These are phyloP conservation scores for Sarcophaga caerulescens DNA, from an alignment of 2,888 invertebrate species.

Conservation along the genomic window DNA sequence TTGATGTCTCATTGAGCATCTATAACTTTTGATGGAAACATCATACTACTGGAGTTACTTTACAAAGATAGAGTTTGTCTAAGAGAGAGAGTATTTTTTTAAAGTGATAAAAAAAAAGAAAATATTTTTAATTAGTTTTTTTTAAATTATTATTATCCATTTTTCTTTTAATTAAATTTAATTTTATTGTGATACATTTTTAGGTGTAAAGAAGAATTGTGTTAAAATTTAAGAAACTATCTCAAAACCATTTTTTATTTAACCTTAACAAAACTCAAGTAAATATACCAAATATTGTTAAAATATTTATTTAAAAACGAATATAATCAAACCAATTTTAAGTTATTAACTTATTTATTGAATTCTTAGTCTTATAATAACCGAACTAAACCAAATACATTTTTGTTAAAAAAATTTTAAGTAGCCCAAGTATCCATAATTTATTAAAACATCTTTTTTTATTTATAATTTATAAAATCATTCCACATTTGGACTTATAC, in stretches of 20 bases:
- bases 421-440: constrained; percentile 5
- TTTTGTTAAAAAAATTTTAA: constrained; percentile 30
- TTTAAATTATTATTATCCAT: constrained; percentile 15
- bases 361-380: background rate
- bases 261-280: constrained; percentile 52
- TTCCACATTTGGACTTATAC: constrained; percentile 45
- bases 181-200: constrained; percentile 53
- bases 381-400: constrained; percentile 55
- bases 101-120: background rate
- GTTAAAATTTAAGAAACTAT: background rate
- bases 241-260: constrained; percentile 26
- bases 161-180: constrained; percentile 28
- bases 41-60: too few relatives aligned
- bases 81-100: background rate
- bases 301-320: constrained; percentile 46
- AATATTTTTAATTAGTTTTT: background rate
- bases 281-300: constrained; percentile 64
- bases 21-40: too few relatives aligned
- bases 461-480: constrained; percentile 33
- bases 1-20: too few relatives aligned
- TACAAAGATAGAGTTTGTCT: too few relatives aligned
- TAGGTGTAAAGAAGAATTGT: constrained; percentile 36
- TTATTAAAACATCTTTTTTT: constrained; percentile 21
- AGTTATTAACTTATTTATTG: constrained; percentile 30
- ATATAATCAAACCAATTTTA: background rate